Evolutionary conservation across 2,797 vertebrate genomes (phyloP).

Genomic region (Streptopelia turtur): DNA sequence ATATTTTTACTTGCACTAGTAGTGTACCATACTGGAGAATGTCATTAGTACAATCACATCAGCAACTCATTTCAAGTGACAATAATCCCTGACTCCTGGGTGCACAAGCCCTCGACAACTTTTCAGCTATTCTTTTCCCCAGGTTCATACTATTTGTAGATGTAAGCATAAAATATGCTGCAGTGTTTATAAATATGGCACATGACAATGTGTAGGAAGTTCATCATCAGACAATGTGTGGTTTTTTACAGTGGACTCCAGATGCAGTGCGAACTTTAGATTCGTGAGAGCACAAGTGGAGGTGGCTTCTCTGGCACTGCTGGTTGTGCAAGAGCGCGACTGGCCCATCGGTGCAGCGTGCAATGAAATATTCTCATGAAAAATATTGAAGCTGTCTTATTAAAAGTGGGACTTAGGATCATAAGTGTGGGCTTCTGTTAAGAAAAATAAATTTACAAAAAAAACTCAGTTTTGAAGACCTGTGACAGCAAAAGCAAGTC

Average conservation of each 20-base stretch:
- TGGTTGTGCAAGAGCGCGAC: neutral
- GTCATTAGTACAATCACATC: neutral
- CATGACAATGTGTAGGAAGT: neutral
- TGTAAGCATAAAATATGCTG: neutral
- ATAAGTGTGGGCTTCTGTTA: conserved; percentile 35
- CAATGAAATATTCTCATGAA: neutral
- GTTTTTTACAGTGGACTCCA: neutral
- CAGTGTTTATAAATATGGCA: neutral
- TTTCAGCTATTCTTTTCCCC: neutral
- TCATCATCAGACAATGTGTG: neutral
- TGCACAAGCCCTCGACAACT: neutral
- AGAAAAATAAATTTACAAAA: neutral
- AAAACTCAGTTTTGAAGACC: conserved; percentile 51
- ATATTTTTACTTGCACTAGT: neutral
- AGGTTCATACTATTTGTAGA: neutral
- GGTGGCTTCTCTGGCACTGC: neutral
- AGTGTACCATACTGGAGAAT: neutral
- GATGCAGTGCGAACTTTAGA: neutral
- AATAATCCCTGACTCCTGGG: neutral
- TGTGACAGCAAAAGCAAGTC: conserved; percentile 57
- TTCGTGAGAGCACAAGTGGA: neutral
- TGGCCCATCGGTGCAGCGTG: neutral
- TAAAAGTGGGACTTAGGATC: conserved; percentile 17
- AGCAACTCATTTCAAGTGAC: neutral
- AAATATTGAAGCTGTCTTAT: neutral